Evolutionary conservation across 2,888 invertebrate genomes (phyloP), one percentile per base, ranked within the genome.

Genomic region (Watsonalla binaria): DNA sequence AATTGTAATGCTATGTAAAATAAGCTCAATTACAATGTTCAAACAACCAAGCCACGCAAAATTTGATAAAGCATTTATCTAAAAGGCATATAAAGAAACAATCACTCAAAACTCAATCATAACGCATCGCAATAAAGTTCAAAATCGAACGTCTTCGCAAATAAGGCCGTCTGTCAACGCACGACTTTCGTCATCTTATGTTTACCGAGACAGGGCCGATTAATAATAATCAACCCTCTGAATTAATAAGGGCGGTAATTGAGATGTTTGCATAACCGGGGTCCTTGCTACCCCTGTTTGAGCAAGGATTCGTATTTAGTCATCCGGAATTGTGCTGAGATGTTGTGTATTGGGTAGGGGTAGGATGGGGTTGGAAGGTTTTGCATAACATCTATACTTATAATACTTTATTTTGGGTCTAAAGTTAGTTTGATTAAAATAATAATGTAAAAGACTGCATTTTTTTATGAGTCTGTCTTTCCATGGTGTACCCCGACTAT

Each of bases 221-320:
- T 78, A 80, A 80, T 81, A 79, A 80, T 72, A 74, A 80, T 68
- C 68, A 65, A 76, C 80, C 81, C 73, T 74, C 79, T 78, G 82
- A 82, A 82, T 89, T 89, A 90, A 88, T 88, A 88, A 88, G 72
- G 66, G 66, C 72, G 67, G 90, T 90, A 90, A 90, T 90, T 89
- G 90, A 90, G 90, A 89, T 86, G 86, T 89, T 89, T 86, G 86
- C 80, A 61, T 70, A 75, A 74, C 72, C 63, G 71, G 80, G 82
- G 80, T 75, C 77, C 73, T 67, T 57, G 67, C 74, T 70, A 63
- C 71, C 73, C 73, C 80, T 84, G 77, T 86, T 86, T 82, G 82
- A 78, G 70, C 78, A 77, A 67, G 74, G 80, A 83, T 82, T 85
- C 80, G 72, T 80, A 86, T 80, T 85, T 80, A 86, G 84, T 85